phyloP scores from a whole-genome alignment of 2,888 invertebrate genomes.

The Ferdinandea cuprea region DNA sequence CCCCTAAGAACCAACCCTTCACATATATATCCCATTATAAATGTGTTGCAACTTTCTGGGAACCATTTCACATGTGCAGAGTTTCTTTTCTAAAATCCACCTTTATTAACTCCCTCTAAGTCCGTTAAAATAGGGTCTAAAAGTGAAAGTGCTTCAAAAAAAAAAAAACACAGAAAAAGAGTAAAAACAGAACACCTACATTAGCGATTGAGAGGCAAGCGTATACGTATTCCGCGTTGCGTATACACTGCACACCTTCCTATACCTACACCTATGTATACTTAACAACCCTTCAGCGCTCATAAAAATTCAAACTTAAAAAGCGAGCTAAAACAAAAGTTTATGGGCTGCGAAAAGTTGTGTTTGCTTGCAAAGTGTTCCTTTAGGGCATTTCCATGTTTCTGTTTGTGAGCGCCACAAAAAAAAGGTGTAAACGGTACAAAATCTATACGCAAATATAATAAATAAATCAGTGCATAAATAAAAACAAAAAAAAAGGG shows the following conservation, averaged over 20 bases:
- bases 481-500: conserved; percentile 25
- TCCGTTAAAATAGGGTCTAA: conserved; percentile 62
- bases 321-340: conserved; percentile 67
- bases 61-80: conserved; percentile 51
- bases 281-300: conserved; percentile 51
- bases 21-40: no score
- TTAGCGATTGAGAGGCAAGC: conserved; percentile 11
- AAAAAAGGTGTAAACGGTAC: conserved; percentile 46
- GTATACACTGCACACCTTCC: no score
- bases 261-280: no score
- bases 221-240: neutral
- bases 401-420: conserved; percentile 17
- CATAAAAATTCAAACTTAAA: conserved; percentile 69
- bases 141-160: conserved; percentile 61
- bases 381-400: conserved; percentile 69
- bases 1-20: no score
- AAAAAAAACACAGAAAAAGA: conserved; percentile 19
- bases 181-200: conserved; percentile 1
- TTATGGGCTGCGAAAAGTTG: conserved; percentile 64
- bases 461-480: conserved; percentile 63
- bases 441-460: conserved; percentile 55
- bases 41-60: conserved; percentile 34
- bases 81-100: conserved; percentile 24
- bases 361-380: conserved; percentile 56
- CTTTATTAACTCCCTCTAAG: conserved; percentile 54